phyloP scores from a whole-genome alignment of 2,888 invertebrate species.

The Elgonia sp. region DNA sequence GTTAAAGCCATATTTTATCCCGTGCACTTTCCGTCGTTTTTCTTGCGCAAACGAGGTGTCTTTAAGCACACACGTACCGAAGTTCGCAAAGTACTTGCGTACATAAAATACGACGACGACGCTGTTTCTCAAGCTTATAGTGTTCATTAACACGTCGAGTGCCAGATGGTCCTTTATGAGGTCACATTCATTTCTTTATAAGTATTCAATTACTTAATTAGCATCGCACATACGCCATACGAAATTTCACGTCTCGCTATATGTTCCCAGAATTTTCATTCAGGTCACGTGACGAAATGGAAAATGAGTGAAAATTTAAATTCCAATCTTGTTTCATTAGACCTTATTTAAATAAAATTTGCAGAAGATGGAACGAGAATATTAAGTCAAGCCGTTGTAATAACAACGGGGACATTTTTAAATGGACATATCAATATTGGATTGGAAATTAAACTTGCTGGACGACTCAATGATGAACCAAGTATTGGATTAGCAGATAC shows the following conservation, averaged over 20 bases:
- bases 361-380: conserved; percentile 89
- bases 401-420: conserved; percentile 96
- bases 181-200: conserved; percentile 58
- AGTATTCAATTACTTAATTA: conserved; percentile 68
- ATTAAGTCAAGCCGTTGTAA: conserved; percentile 90
- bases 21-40: conserved; percentile 28
- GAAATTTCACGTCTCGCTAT: conserved; percentile 27
- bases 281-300: conserved; percentile 37
- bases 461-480: conserved; percentile 93
- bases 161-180: conserved; percentile 68
- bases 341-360: neutral
- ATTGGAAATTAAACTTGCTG: conserved; percentile 91
- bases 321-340: too few species aligned
- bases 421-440: conserved; percentile 95
- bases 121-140: conserved; percentile 48
- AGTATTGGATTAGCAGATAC: conserved; percentile 93
- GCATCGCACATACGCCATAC: neutral
- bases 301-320: neutral
- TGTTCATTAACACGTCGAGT: conserved; percentile 60
- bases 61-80: conserved; percentile 27
- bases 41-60: conserved; percentile 31
- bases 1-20: conserved; percentile 31
- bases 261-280: neutral
- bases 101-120: conserved; percentile 46
- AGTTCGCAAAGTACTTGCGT: conserved; percentile 44